phyloP scores from a whole-genome alignment of 2,113 vertebrate genomes.

The Spea multiplicata region DNA sequence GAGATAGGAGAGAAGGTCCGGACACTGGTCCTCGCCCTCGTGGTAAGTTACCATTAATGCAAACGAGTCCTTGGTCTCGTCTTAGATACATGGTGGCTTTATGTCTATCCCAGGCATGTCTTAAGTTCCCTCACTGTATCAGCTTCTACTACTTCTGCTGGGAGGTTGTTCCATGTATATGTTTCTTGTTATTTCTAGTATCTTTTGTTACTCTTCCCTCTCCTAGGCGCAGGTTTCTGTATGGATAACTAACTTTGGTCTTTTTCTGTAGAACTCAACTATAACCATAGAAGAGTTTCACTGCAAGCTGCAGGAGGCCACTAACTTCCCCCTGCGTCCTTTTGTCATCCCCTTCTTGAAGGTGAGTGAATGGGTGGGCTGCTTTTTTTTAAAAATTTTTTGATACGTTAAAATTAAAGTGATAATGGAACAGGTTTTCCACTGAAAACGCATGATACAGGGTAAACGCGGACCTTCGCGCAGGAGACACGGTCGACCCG shows the following conservation, averaged over 20 bases:
- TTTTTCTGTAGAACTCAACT: conserved; percentile 85
- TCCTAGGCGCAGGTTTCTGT: no score
- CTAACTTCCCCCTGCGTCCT: conserved; percentile 93
- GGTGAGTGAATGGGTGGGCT: conserved; percentile 75
- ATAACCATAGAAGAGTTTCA: conserved; percentile 98
- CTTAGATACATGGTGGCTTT: neutral
- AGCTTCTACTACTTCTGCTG: no score
- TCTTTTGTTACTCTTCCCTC: neutral
- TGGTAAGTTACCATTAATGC: conserved; percentile 70
- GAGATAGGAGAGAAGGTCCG: conserved; percentile 98
- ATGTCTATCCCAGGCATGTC: neutral
- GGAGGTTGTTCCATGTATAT: no score
- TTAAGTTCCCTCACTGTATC: no score
- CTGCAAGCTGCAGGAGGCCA: conserved; percentile 95
- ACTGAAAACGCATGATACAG: no score
- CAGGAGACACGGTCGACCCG: no score
- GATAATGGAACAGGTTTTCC: no score
- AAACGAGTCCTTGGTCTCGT: neutral
- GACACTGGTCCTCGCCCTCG: conserved; percentile 88
- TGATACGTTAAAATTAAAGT: no score
- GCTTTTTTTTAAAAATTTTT: no score
- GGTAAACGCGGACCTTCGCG: no score
- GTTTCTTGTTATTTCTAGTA: neutral
- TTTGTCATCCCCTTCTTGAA: conserved; percentile 98
- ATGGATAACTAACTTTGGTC: conserved; percentile 5